Conservation (phyloP, 2,113 vertebrate species). For the Mohoua ochrocephala region DNA sequence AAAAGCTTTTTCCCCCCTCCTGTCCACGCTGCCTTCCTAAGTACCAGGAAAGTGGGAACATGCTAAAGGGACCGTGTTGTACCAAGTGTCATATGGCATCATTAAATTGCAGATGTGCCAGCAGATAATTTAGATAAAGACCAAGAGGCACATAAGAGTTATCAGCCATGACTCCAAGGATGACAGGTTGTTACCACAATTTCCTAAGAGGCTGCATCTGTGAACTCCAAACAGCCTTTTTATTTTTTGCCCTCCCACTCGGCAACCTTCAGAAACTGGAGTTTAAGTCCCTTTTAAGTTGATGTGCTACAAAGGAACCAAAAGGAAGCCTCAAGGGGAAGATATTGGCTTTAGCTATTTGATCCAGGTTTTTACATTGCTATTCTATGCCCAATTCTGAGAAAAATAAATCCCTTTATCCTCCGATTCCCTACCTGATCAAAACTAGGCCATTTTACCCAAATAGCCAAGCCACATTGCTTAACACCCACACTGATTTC, state of each 20-base stretch:
- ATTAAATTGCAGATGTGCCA: not conserved
- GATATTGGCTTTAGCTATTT: not conserved
- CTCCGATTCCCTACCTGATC: constrained; percentile 9
- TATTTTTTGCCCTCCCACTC: not conserved
- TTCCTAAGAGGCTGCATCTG: not conserved
- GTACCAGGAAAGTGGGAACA: not conserved
- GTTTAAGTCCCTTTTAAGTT: constrained; percentile 13
- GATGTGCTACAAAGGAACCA: constrained; percentile 12
- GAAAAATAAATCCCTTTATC: not conserved
- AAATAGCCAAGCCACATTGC: not conserved
- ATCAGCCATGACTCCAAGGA: not conserved
- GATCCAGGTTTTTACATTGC: constrained; percentile 11
- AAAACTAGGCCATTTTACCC: not conserved
- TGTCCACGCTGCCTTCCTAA: not conserved
- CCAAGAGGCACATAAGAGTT: not conserved
- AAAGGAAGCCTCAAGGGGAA: constrained; percentile 25
- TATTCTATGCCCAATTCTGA: not conserved
- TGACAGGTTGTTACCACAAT: not conserved
- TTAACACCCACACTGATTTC: not conserved
- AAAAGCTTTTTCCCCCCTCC: not conserved
- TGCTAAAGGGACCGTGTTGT: accelerated
- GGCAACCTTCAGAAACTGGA: not conserved
- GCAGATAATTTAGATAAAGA: constrained; percentile 7
- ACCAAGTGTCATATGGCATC: not conserved
- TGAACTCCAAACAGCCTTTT: not conserved